Evolutionary conservation across 2,113 vertebrate genomes (phyloP).

Genomic region (Typhlomys cinereus): DNA sequence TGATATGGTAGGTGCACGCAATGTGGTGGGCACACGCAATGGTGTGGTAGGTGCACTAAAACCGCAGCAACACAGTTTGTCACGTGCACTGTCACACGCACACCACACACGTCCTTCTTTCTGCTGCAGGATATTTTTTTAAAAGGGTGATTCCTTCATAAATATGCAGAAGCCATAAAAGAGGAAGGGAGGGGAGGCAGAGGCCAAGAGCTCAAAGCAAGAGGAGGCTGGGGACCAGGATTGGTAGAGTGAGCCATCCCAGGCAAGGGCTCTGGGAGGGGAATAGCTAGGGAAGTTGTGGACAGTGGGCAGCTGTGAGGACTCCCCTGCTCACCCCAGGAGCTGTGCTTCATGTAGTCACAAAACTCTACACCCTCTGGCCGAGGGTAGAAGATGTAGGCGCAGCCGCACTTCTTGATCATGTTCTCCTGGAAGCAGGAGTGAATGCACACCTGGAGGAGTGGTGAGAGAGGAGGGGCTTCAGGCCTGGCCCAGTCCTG

Average conservation of each 20-base stretch:
- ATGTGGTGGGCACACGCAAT: no score
- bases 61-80: rapidly evolving
- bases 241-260: background rate
- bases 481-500: background rate
- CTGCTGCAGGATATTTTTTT: constrained; percentile 1
- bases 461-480: background rate
- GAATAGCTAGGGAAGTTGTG: background rate
- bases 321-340: constrained; percentile 83
- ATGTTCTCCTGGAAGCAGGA: constrained; percentile 89
- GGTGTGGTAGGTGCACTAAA: background rate
- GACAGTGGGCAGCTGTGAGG: background rate
- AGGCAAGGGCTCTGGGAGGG: background rate
- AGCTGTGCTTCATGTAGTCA: constrained; percentile 83
- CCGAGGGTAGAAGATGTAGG: constrained; percentile 86
- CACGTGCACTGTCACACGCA: no score
- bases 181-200: background rate
- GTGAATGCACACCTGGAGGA: constrained; percentile 86
- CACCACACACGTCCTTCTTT: constrained; percentile 10
- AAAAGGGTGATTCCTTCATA: background rate
- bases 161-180: background rate
- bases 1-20: no score
- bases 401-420: constrained; percentile 86
- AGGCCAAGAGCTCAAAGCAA: background rate
- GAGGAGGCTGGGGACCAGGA: rapidly evolving
- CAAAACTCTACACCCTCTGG: constrained; percentile 79